phyloP scores from a whole-genome alignment of 2,888 invertebrate genomes.

The Eulithis testata region DNA sequence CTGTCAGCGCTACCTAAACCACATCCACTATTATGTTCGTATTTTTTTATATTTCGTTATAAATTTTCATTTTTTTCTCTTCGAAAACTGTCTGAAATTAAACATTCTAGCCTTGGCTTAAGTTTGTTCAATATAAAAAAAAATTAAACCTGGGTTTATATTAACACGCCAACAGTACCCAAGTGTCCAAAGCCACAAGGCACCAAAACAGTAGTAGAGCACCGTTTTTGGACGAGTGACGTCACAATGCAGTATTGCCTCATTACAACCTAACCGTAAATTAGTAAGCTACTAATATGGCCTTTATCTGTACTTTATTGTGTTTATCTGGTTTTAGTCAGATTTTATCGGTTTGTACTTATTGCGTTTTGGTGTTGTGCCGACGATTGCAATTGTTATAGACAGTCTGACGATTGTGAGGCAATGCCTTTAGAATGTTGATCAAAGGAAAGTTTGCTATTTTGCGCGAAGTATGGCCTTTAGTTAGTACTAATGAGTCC shows the following conservation, averaged over 20 bases:
- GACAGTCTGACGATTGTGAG: slow-evolving; percentile 15
- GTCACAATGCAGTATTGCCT: slow-evolving; percentile 64
- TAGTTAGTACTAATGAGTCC: background rate
- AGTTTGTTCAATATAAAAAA: too few species aligned
- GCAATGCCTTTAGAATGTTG: slow-evolving; percentile 23
- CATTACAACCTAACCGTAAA: slow-evolving; percentile 60
- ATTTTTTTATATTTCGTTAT: too few species aligned
- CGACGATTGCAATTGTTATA: slow-evolving; percentile 28
- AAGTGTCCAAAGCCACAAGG: slow-evolving; percentile 27
- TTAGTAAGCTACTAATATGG: slow-evolving; percentile 44
- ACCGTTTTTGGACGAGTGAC: slow-evolving; percentile 69
- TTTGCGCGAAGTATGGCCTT: slow-evolving; percentile 1
- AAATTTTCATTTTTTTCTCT: too few species aligned
- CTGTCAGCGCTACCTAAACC: too few species aligned
- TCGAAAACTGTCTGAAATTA: too few species aligned
- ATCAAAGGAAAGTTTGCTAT: slow-evolving; percentile 8
- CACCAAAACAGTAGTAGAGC: slow-evolving; percentile 33
- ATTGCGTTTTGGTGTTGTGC: slow-evolving; percentile 29
- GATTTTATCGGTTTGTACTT: slow-evolving; percentile 25
- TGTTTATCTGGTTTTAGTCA: slow-evolving; percentile 35
- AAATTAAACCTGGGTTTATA: background rate
- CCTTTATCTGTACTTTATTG: slow-evolving; percentile 35
- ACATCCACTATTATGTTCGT: too few species aligned
- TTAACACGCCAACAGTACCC: slow-evolving; percentile 26
- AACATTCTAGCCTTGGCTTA: too few species aligned